Base-by-base conservation (phyloP, 1,140 invertebrate species). In the Spodoptera litura region DNA sequence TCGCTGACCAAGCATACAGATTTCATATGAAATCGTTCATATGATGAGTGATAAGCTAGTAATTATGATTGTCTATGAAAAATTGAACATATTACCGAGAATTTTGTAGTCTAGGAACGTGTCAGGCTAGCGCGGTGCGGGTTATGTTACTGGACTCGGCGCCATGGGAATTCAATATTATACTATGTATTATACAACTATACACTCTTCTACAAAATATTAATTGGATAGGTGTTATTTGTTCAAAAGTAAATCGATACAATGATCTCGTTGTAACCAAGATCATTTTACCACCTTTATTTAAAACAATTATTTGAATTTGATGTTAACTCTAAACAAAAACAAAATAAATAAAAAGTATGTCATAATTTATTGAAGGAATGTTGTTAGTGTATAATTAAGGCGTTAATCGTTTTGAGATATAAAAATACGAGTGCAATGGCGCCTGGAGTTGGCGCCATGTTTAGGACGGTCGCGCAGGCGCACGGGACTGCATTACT, bases 21-120 rank as follows among this genome's bases (percentile, higher is more conserved):
- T 79, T 93, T 93, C 91, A 85, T 85, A 89, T 86, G 89, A 93
- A 91, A 89, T 85, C 73, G 82, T 85, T 88, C 85, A 85, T 87
- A 81, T 80, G 83, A 88, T 90, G 80, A 83, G 81, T 76, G 80
- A 85, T 84, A 86, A 81, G 66, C 66, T 76, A 81, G 51, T 58
- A 58, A 81, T 73, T 81, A 80, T 82, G 77, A 83, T 83, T 83
- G 70, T 79, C 81, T 78, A 83, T 79, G 52, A 80, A 83, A 83
- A 82, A 84, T 72, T 82, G 66, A 77, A 83, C 81, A 58, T 75
- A 53, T 79, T 85, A 83, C 83, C 56, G n/a, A 70, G 83, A 85
- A 85, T 76, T 59, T 53, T 61, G 31, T 27, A 52, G 77, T 79
- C 74, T 77, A 77, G 74, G 74, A 77, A 77, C 74, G 73, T 75